phyloP scores from a whole-genome alignment of 2,888 invertebrate genomes.

The Dryococelus australis region DNA sequence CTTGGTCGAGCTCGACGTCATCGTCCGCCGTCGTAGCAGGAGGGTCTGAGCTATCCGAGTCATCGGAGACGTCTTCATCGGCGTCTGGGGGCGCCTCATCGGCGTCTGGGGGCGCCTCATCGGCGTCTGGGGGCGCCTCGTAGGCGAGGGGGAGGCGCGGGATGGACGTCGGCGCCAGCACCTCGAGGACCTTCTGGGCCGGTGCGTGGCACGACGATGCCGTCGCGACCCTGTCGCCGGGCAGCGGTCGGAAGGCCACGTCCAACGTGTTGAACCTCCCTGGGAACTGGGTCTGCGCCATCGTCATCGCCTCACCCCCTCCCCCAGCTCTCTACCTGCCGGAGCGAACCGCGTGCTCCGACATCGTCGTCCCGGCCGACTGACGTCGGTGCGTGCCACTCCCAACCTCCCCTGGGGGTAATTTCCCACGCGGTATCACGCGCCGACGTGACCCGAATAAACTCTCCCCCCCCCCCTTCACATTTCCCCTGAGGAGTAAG shows the following conservation, averaged over 20 bases:
- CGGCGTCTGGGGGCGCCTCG: too few species aligned
- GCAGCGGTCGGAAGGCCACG: background rate
- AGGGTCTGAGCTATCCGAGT: background rate
- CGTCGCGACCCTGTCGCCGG: background rate
- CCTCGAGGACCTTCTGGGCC: too few species aligned
- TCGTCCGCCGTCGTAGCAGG: background rate
- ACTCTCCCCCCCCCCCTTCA: background rate
- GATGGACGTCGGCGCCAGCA: too few species aligned
- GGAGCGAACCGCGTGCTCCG: background rate
- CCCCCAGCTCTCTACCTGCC: background rate
- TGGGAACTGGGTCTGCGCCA: background rate
- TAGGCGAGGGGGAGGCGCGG: too few species aligned
- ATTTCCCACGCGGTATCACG: background rate
- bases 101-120: too few species aligned
- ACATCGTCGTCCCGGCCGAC: background rate
- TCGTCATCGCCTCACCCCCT: too few species aligned
- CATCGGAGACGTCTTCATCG: background rate
- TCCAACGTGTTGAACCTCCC: background rate
- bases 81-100: background rate
- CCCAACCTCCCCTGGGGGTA: background rate
- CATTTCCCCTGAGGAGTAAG: background rate
- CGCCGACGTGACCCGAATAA: conserved; percentile 9
- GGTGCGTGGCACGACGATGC: background rate
- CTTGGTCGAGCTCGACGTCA: background rate
- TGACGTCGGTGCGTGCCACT: background rate